Percentiles rank a stretch among this genome's conserved stretches.
phyloP scores from a whole-genome alignment of 2,797 vertebrate species.

The Dipus sagitta region DNA sequence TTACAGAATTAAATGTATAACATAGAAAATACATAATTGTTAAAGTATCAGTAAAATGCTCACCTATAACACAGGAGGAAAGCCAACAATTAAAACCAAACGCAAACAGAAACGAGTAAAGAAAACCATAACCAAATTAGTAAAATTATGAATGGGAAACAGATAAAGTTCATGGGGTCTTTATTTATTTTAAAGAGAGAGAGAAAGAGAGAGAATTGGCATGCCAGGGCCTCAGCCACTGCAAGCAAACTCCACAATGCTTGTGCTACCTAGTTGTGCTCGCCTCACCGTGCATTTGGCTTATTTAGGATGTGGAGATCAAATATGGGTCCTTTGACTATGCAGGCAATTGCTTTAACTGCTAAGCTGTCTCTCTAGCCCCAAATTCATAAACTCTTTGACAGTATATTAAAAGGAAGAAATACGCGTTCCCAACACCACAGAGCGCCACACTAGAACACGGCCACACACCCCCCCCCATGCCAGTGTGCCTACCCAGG shows the following conservation, averaged over 20 bases:
- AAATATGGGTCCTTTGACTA: no score
- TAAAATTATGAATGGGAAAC: neutral
- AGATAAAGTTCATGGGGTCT: neutral
- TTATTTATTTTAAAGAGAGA: neutral
- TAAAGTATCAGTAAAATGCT: neutral
- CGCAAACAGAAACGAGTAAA: neutral
- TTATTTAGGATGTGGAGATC: no score
- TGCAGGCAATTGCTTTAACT: no score
- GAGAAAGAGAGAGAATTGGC: no score
- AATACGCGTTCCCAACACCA: neutral
- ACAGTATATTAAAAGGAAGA: neutral
- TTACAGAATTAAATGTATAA: neutral
- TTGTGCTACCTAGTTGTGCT: no score
- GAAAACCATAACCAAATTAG: neutral
- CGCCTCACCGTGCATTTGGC: no score
- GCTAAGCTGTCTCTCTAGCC: no score
- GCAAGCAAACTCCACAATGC: no score
- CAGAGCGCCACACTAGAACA: no score
- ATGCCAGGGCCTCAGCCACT: no score
- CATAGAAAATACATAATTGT: neutral
- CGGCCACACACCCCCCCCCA: no score
- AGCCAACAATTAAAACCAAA: neutral
- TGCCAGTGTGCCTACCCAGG: no score
- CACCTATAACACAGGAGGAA: neutral
- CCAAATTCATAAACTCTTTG: neutral